A percentile compares a stretch with the other conserved stretches of the same genome.
phyloP scores from a whole-genome alignment of 2,797 vertebrate genomes.

The Phrynocephalus guinanensis region DNA sequence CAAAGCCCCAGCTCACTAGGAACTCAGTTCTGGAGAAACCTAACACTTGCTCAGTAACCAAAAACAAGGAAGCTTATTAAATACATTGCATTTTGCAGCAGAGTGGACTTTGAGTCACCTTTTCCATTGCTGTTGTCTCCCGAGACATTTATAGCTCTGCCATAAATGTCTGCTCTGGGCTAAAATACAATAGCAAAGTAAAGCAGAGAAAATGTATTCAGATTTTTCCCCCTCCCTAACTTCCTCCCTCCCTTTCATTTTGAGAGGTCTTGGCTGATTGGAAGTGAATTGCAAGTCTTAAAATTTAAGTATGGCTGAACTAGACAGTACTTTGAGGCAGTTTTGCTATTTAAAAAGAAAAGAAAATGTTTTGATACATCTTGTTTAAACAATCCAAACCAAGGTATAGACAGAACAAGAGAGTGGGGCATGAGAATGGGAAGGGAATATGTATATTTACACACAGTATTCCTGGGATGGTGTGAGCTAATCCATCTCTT shows the following conservation, averaged over 20 bases:
- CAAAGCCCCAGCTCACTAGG: neutral
- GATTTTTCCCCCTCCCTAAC: too few species aligned
- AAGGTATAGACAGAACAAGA: slow-evolving; percentile 1
- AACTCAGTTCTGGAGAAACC: neutral
- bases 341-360: neutral
- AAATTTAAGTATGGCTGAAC: neutral
- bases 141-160: slow-evolving; percentile 39
- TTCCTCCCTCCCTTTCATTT: neutral
- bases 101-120: slow-evolving; percentile 57
- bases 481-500: slow-evolving; percentile 15
- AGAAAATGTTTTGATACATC: neutral
- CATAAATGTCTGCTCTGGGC: slow-evolving; percentile 56
- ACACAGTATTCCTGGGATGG: slow-evolving; percentile 24
- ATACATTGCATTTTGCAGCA: slow-evolving; percentile 30
- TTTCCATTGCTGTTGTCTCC: slow-evolving; percentile 64
- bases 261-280: neutral
- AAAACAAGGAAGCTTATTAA: neutral
- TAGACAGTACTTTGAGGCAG: neutral
- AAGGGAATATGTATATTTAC: too few species aligned
- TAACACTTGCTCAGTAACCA: neutral
- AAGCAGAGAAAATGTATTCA: neutral
- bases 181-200: slow-evolving; percentile 51
- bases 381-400: neutral
- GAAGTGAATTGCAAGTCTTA: slow-evolving; percentile 19
- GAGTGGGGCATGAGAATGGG: neutral